Base-by-base conservation (phyloP, 2,113 vertebrate genomes). In the Hippopotamus amphibius region DNA sequence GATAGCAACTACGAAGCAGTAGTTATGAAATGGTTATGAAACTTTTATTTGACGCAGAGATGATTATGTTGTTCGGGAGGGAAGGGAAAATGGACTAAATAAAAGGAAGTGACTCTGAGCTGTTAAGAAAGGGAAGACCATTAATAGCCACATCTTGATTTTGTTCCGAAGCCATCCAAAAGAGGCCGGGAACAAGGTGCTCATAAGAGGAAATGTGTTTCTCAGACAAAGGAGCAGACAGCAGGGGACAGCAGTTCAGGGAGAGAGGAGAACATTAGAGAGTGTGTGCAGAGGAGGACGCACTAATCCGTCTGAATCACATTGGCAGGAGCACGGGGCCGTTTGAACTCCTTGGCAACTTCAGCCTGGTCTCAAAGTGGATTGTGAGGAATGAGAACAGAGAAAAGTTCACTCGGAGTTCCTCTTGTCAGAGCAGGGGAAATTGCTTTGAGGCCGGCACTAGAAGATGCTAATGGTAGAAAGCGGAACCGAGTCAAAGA, bases 71-170 rank as follows among this genome's bases (percentile, higher is more conserved):
- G 63, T 92, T 92, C 55, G 65, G 41, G 79, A 89, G 79, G 86
- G 65, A 68, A 84, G 69, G 28, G 63, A 14, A 77, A 57, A 95
- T 21, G 89, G 80, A 96, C 88, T 63, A 96, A 97, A 95, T 94
- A 93, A 93, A 97, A 87, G 76, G 93, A 96, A 92, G 61, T 77
- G 93, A 97, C 61, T 89, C 66, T 92, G 74, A 97, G 95, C 80
- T 92, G 80, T 96, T 95, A 97, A 87, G 95, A 95, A 93, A 95
- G 74, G 96, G 93, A 94, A 72, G 90, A 85, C 85, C 69, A 19
- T 96, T 97, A 97, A 97, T 50, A 96, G 92, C 95, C 97, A 97
- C 96, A 95, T 97, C 97, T 97, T 97, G 97, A 97, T 97, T 97
- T 93, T 97, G 95, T 96, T 97, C 92, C 9, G 17, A 88, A 97